Base-by-base conservation (phyloP, 1,140 invertebrate species). In the Lordiphosa stackelbergi region DNA sequence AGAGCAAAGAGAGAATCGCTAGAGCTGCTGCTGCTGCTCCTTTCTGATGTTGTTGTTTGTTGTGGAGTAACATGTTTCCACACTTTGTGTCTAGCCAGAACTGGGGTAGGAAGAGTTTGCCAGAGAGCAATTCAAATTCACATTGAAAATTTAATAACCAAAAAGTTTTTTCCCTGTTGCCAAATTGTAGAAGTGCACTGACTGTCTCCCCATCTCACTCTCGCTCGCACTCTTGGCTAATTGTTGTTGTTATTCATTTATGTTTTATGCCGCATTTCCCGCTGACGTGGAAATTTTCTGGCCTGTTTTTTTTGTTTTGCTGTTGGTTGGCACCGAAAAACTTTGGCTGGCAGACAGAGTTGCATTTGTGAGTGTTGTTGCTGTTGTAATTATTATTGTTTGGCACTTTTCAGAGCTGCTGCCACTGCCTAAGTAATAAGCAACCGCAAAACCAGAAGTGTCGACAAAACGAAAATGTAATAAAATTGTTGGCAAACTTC, bases 111-210 rank as follows among this genome's bases (percentile, higher is more conserved):
- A 68, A 57, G 64, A 68, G 64, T 36, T 62, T 56, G 61, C 61
- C 57, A 57, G 42, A 52, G 64, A 69, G 66, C 65, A 69, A 73
- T 69, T 73, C 70, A 75, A 65, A 79, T 79, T 63, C 65, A 71
- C 56, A 78, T 78, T 78, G 73, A 78, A 79, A 79, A 79, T 81
- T 79, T 79, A 79, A 79, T 78, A 78, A 78, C 73, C 74, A 57
- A 78, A 78, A 78, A 70, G 65, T 71, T 77, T 59, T 35, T 34
- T 8, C 24, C 46, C 37, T 49, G 69, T 51, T 72, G 65, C 60
- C 66, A 75, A 75, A 61, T 65, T 11, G 41, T 41, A 73, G 64
- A 75, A 83, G 78, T 83, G 72, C 83, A 63, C 64, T 54, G 54
- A 46, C 47, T 10, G 12, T 24, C 34, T 40, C 19, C 54, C 47